A percentile compares a stretch with the other conserved stretches of the same genome.
These are phyloP conservation scores for Coecobrya sp. DNA, from an alignment of 2,888 invertebrate genomes.

Conservation along the genomic window DNA sequence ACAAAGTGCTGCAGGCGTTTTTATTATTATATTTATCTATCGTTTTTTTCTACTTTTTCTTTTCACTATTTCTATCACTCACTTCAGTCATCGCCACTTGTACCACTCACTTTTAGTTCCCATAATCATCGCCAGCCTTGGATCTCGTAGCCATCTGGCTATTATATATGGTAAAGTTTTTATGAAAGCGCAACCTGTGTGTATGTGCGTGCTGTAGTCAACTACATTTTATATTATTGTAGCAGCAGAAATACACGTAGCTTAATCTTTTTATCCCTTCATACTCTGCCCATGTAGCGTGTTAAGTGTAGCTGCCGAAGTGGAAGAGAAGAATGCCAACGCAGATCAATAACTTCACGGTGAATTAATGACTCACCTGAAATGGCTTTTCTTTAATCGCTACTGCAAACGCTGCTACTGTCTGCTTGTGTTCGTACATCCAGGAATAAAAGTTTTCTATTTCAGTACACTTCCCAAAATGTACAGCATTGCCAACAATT, in stretches of 20 bases:
- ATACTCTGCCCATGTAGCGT: background rate
- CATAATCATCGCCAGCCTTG: slow-evolving; percentile 60
- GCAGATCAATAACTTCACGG: slow-evolving; percentile 71
- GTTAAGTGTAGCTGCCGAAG: slow-evolving; percentile 42
- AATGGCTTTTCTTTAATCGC: slow-evolving; percentile 66
- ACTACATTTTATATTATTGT: slow-evolving; percentile 14
- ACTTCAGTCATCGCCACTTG: slow-evolving; percentile 75
- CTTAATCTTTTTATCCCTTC: slow-evolving; percentile 54
- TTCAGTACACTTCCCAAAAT: background rate
- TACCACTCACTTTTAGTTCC: slow-evolving; percentile 74
- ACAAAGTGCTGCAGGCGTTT: slow-evolving; percentile 85
- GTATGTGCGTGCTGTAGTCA: background rate
- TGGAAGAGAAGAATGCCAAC: slow-evolving; percentile 34
- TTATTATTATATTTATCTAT: slow-evolving; percentile 78
- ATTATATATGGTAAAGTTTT: slow-evolving; percentile 12
- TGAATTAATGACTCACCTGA: slow-evolving; percentile 76
- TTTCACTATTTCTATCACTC: slow-evolving; percentile 70
- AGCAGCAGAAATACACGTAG: background rate
- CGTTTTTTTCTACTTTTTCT: slow-evolving; percentile 43
- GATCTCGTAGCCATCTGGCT: slow-evolving; percentile 60
- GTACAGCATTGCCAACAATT: background rate
- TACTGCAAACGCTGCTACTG: slow-evolving; percentile 39
- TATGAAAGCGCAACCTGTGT: slow-evolving; percentile 45
- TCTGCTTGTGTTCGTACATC: background rate
- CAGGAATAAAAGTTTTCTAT: background rate